phyloP scores from a whole-genome alignment of 2,113 vertebrate genomes.

The Grallaria varia region DNA sequence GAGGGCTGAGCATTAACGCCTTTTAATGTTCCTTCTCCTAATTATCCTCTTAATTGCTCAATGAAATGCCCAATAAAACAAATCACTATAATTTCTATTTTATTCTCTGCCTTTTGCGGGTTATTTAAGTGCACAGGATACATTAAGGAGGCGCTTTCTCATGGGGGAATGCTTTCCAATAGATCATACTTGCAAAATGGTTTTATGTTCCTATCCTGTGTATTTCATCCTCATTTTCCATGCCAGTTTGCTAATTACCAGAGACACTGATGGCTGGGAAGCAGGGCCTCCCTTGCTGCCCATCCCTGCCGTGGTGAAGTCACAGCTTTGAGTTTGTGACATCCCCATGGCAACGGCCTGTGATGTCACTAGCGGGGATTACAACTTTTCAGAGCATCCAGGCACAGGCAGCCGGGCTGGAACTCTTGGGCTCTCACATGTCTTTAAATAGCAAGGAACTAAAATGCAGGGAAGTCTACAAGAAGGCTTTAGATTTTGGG shows the following conservation, averaged over 20 bases:
- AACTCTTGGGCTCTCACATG: neutral
- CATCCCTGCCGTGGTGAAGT: conserved; percentile 4
- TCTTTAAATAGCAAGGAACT: neutral
- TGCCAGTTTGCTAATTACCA: conserved; percentile 18
- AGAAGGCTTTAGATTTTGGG: neutral
- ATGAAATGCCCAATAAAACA: conserved; percentile 69
- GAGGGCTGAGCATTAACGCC: neutral
- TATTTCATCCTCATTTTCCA: neutral
- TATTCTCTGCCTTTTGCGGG: neutral
- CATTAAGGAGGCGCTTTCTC: conserved; percentile 22
- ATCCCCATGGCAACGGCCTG: conserved; percentile 56
- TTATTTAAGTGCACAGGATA: conserved; percentile 22
- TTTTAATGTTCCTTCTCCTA: conserved; percentile 30
- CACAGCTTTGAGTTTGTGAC: conserved; percentile 43
- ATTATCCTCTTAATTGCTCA: conserved; percentile 65
- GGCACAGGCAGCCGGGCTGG: neutral
- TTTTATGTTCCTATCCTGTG: neutral
- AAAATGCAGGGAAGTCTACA: neutral
- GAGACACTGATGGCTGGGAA: conserved; percentile 12
- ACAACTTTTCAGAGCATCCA: neutral
- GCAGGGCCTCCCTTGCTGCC: neutral
- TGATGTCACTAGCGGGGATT: conserved; percentile 56
- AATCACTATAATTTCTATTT: conserved; percentile 37
- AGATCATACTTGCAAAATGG: neutral
- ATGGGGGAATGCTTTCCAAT: neutral